Conservation (phyloP, 2,113 vertebrate genomes). For the Corythaeola cristata region DNA sequence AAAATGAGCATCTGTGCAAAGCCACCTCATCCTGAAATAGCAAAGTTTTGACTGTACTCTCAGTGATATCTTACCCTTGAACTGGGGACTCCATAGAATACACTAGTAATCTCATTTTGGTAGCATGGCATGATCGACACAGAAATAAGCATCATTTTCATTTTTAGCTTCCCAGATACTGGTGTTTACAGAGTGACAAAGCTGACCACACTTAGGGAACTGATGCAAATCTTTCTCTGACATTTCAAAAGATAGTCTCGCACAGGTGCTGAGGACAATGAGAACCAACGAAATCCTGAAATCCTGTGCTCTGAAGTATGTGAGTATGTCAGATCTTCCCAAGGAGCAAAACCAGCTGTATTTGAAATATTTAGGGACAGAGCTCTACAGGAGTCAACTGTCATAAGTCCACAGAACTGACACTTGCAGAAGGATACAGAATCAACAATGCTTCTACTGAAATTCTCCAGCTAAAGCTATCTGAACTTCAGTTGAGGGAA, state of each 20-base stretch:
- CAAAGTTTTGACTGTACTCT: not conserved
- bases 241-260: not conserved
- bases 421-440: not conserved
- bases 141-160: not conserved
- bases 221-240: not conserved
- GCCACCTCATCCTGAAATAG: not conserved
- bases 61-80: not conserved
- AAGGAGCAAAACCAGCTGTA: not conserved
- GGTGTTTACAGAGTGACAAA: not conserved
- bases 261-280: accelerated
- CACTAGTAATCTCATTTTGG: not conserved
- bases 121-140: not conserved
- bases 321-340: not conserved
- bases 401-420: not conserved
- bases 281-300: not conserved
- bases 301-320: not conserved
- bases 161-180: not conserved
- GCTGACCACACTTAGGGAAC: not conserved
- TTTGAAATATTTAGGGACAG: not conserved
- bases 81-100: not conserved
- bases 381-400: not conserved
- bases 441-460: not conserved
- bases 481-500: not conserved
- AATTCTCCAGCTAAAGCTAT: not conserved
- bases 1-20: not conserved